A percentile compares a stretch with the other conserved stretches of the same genome.
These are phyloP conservation scores for Pteromalus puparum DNA, from an alignment of 1,140 invertebrate species.

Conservation along the genomic window DNA sequence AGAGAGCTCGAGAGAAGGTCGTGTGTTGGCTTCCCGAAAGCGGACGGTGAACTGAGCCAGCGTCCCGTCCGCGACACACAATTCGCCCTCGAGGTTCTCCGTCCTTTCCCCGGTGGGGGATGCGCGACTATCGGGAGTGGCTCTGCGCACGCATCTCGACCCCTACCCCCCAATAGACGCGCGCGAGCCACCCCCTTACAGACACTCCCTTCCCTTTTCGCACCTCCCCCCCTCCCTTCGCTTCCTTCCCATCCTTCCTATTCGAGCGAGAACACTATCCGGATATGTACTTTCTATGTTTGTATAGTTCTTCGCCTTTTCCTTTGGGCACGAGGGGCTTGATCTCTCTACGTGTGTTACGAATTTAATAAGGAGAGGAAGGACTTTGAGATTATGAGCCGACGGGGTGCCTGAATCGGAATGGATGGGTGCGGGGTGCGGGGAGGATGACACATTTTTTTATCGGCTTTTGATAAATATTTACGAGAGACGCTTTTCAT, in stretches of 20 bases:
- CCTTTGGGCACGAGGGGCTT: neutral
- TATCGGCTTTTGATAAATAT: neutral
- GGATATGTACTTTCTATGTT: neutral
- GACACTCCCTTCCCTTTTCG: constrained; percentile 6
- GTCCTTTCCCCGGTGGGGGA: constrained; percentile 51
- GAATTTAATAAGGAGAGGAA: constrained; percentile 29
- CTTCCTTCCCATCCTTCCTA: neutral
- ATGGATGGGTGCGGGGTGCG: neutral
- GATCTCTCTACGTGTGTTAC: constrained; percentile 1
- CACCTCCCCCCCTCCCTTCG: neutral
- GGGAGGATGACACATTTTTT: neutral
- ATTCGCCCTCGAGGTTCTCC: constrained; percentile 56
- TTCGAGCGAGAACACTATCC: neutral
- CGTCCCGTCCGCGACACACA: constrained; percentile 51
- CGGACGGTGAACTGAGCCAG: constrained; percentile 61
- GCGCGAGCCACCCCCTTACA: neutral
- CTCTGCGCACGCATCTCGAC: constrained; percentile 57
- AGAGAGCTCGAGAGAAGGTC: constrained; percentile 28
- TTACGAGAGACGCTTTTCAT: too few species aligned
- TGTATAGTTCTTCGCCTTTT: neutral
- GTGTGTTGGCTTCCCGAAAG: constrained; percentile 56
- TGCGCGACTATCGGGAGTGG: constrained; percentile 60
- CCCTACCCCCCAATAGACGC: constrained; percentile 26
- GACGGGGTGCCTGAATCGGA: neutral
- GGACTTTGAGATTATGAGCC: constrained; percentile 20